These are phyloP conservation scores for Shinisaurus crocodilurus DNA, from an alignment of 2,113 vertebrate genomes.

Conservation along the genomic window DNA sequence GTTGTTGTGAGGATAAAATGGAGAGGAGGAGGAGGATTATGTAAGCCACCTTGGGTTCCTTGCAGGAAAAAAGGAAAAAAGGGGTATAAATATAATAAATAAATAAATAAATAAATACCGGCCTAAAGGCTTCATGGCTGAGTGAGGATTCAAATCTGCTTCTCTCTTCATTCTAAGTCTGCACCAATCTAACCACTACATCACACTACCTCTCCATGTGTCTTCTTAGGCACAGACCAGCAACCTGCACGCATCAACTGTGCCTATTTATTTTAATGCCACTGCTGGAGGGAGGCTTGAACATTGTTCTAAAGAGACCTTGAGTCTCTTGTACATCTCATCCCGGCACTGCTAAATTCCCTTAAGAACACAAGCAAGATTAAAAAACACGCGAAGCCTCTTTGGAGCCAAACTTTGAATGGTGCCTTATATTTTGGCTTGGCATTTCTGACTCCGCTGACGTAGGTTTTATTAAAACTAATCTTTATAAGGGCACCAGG, in stretches of 20 bases:
- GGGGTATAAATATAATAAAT: too few relatives aligned
- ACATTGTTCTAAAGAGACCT: not conserved
- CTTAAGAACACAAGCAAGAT: not conserved
- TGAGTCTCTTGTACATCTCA: not conserved
- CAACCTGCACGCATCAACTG: not conserved
- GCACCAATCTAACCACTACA: not conserved
- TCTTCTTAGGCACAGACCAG: not conserved
- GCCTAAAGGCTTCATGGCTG: too few relatives aligned
- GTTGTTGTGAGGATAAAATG: too few relatives aligned
- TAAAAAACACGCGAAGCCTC: constrained; percentile 20
- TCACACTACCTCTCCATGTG: not conserved
- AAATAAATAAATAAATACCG: too few relatives aligned
- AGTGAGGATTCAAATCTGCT: too few relatives aligned
- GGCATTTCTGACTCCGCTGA: constrained; percentile 44
- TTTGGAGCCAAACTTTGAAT: constrained; percentile 31
- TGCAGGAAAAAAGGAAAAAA: too few relatives aligned
- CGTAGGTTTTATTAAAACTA: constrained; percentile 32
- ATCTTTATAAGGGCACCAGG: constrained; percentile 50
- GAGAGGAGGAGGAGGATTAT: too few relatives aligned
- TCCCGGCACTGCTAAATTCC: constrained; percentile 9
- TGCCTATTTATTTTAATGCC: not conserved
- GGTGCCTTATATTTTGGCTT: not conserved
- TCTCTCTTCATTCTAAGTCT: too few relatives aligned
- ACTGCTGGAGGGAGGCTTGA: not conserved
- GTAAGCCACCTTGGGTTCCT: too few relatives aligned